Conservation (phyloP, 2,797 vertebrate species). For the Gymnothorax reevesii region DNA sequence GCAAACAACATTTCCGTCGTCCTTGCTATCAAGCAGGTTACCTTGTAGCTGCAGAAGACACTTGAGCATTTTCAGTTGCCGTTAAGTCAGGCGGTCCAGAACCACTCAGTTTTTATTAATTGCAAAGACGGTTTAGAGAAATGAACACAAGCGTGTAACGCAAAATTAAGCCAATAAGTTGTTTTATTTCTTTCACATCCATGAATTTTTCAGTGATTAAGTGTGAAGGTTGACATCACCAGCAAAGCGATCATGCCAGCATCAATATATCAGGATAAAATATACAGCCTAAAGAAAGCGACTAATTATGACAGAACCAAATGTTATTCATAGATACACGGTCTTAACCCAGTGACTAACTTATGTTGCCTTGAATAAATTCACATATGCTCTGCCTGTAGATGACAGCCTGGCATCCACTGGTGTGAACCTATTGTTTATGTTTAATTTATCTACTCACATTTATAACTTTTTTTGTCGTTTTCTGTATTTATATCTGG, state of each 20-base stretch:
- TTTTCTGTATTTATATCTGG: neutral
- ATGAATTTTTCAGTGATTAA: neutral
- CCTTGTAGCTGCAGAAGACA: neutral
- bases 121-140: neutral
- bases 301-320: neutral
- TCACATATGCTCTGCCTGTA: neutral
- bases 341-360: neutral
- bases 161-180: neutral
- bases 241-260: neutral
- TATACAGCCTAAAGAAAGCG: neutral
- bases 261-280: neutral
- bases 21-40: neutral
- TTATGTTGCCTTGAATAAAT: neutral
- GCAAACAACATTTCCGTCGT: neutral
- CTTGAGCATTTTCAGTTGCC: neutral
- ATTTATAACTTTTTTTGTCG: neutral
- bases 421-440: neutral
- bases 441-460: neutral
- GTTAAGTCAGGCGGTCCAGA: neutral
- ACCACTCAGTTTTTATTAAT: neutral
- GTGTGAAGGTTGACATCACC: neutral
- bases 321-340: neutral
- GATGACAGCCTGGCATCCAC: neutral
- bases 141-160: neutral
- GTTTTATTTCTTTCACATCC: neutral